phyloP scores from a whole-genome alignment of 1,140 invertebrate species.

The Drosophila nigromelanica region DNA sequence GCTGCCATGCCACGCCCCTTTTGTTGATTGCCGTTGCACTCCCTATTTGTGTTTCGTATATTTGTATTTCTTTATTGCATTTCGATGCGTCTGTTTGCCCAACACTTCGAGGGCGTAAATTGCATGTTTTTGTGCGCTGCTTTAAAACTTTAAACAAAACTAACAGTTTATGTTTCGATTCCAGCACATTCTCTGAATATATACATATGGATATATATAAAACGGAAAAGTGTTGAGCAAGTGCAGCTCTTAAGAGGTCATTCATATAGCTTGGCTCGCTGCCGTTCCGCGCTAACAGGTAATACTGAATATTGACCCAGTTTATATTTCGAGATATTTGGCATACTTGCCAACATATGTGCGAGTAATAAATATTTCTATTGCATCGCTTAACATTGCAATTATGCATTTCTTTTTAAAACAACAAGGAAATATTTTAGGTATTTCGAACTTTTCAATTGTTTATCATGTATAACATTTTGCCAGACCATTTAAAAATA shows the following conservation, averaged over 20 bases:
- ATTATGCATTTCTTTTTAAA: conserved; percentile 8
- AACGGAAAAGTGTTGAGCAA: neutral
- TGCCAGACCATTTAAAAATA: too few relatives aligned
- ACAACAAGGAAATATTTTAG: too few relatives aligned
- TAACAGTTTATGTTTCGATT: conserved; percentile 36
- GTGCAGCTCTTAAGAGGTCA: neutral
- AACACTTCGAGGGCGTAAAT: conserved; percentile 37
- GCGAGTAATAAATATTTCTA: neutral
- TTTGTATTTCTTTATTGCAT: conserved; percentile 34
- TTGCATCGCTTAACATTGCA: conserved; percentile 8
- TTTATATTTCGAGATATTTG: neutral
- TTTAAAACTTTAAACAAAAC: conserved; percentile 46
- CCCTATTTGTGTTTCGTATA: conserved; percentile 36
- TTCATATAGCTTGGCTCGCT: neutral
- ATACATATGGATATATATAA: neutral
- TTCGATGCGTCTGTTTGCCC: conserved; percentile 53
- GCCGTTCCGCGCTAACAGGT: too few relatives aligned
- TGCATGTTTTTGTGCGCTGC: neutral
- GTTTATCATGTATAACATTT: too few relatives aligned
- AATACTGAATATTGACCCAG: conserved; percentile 1
- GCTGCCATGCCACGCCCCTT: conserved; percentile 34
- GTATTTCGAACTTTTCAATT: too few relatives aligned
- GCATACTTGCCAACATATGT: conserved; percentile 16
- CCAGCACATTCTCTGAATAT: neutral
- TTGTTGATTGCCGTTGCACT: conserved; percentile 32